Conservation (phyloP, 2,113 vertebrate species). For the Notothenia coriiceps region DNA sequence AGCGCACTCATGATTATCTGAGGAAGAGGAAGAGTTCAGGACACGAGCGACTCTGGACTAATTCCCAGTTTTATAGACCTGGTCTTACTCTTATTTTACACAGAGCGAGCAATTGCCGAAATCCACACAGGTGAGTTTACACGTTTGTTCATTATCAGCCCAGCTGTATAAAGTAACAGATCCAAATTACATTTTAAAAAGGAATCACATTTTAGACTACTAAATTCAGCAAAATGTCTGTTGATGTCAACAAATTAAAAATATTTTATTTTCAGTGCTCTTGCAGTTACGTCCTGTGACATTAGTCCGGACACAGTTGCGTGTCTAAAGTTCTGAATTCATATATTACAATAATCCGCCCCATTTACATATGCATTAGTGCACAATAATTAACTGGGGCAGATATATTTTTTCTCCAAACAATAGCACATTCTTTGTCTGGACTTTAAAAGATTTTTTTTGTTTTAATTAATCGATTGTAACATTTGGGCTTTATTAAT, state of each 20-base stretch:
- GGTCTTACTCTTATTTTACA: not conserved
- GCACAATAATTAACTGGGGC: slow-evolving; percentile 48
- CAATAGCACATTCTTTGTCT: slow-evolving; percentile 29
- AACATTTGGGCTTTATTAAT: not conserved
- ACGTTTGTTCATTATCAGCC: not conserved
- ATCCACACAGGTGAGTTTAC: slow-evolving; percentile 68
- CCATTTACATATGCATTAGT: slow-evolving; percentile 41
- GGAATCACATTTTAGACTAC: not conserved
- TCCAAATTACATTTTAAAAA: not conserved
- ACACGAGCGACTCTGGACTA: slow-evolving; percentile 41
- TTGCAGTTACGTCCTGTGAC: not conserved
- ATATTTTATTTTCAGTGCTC: not conserved
- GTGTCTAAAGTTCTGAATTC: slow-evolving; percentile 12
- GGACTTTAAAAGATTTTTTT: not conserved
- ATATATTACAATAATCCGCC: slow-evolving; percentile 24
- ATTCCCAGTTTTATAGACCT: not conserved
- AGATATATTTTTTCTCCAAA: slow-evolving; percentile 10
- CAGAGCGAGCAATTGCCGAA: slow-evolving; percentile 10
- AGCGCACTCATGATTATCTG: slow-evolving; percentile 70
- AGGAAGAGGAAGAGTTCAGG: slow-evolving; percentile 42
- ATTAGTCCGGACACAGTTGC: not conserved
- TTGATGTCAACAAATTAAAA: too few relatives aligned
- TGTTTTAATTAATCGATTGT: not conserved
- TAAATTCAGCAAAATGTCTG: not conserved
- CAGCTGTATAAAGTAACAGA: not conserved